Base-by-base conservation (phyloP, 1,140 invertebrate species). In the Cephus cinctus region DNA sequence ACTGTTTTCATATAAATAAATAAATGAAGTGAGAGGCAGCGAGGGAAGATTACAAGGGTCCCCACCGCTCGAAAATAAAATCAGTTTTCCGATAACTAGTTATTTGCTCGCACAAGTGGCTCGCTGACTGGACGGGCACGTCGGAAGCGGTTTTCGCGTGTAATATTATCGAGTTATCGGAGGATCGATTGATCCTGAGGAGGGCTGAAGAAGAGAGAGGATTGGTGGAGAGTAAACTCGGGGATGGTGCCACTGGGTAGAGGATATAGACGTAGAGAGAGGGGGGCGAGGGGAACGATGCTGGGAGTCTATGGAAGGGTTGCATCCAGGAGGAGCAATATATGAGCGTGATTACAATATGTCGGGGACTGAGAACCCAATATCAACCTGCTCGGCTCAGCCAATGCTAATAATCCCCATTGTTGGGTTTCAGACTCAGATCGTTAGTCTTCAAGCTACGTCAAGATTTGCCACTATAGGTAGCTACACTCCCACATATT, bases 141-240 rank as follows among this genome's bases (percentile, higher is more conserved):
- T 63, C 65, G 68, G 61, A 69, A 73, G 66, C 68, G 71, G 65
- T 71, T 71, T 73, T 69, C 61, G 63, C 65, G 64, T 69, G 67
- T 71, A 71, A 72, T 74, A 72, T 72, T 71, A 71, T 72, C 65
- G 65, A 71, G 71, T 72, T 71, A 73, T 71, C 63, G 71, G 50
- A 31, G 50, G 46, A 58, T 60, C 55, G 56, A n/a, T n/a, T n/a
- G n/a, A n/a, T n/a, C n/a, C n/a, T n/a, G n/a, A 9, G 6, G 45
- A 22, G 47, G 42, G 20, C 31, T 5, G 4, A 19, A 30, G 25
- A 32, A 19, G 32, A 40, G 44, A 21, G 31, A 45, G 25, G 8
- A 36, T 27, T 27, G 11, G 23, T 27, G 5, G 4, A 12, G 32
- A 8, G 15, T 9, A 9, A 40, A 40, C 16, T 23, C 22, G 25